Base-by-base conservation (phyloP, 2,888 invertebrate species). In the Luperina testacea region DNA sequence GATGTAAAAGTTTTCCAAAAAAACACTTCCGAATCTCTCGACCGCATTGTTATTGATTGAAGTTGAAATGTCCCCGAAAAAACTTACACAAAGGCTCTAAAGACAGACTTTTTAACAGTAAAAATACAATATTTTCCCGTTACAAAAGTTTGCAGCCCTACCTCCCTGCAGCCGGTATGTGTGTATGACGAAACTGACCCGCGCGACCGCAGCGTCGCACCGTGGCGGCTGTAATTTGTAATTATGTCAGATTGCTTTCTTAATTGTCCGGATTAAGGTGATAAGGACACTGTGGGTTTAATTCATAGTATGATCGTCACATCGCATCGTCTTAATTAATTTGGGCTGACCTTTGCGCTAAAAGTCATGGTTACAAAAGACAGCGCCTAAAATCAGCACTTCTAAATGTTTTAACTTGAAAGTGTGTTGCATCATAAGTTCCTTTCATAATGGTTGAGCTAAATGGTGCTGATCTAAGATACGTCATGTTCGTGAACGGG, bases 191-290 rank as follows among this genome's bases (percentile, higher is more conserved):
- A 53, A 70, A 83, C 64, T 77, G 78, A 73, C 77, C 67, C 68
- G n/a, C 53, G 70, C 70, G 85, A 81, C 85, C 85, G 81, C 87
- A 79, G 65, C 77, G 15, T 61, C 63, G 45, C 24, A 27, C 68
- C 68, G 77, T 38, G 64, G 13, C 48, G n/a, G 0, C 20, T 71
- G 20, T 63, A 61, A 61, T 61, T 61, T 61, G 53, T 78, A 82
- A 88, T 87, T 84, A 72, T 70, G 67, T 65, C 78, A 70, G 74
- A 79, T 81, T 68, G 64, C 63, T 79, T 80, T 77, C 74, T 76
- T 85, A 88, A 88, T 88, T 84, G 71, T 67, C 13, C 0, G 72
- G 83, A 87, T 88, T 87, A 87, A 80, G 76, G 79, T 72, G 67
- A 51, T 82, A 77, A 79, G 87, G 78, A 79, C 75, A 48, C n/a